phyloP scores from a whole-genome alignment of 2,888 invertebrate species.

The Balanococcus diminutus region DNA sequence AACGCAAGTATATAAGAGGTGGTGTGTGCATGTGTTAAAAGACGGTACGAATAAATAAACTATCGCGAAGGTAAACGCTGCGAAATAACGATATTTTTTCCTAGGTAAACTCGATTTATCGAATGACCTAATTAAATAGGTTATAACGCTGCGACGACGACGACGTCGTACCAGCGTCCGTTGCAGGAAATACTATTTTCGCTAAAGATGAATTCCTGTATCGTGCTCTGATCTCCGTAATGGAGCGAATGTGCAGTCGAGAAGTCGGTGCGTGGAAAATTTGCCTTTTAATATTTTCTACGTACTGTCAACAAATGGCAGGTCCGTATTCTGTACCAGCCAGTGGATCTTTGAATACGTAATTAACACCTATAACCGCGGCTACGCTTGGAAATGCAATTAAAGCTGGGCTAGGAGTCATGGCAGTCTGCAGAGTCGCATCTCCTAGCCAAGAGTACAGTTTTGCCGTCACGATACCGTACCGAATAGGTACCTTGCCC shows the following conservation, averaged over 20 bases:
- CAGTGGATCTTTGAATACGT: no score
- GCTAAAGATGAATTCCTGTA: neutral
- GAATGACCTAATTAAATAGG: slow-evolving; percentile 30
- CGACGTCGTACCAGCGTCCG: neutral
- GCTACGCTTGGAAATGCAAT: neutral
- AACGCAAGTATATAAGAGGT: neutral
- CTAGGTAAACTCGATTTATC: slow-evolving; percentile 26
- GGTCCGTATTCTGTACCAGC: no score
- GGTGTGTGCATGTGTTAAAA: neutral
- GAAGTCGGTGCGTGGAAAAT: no score
- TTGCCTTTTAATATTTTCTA: no score
- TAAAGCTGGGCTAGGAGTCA: neutral
- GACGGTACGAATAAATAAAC: neutral
- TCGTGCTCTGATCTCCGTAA: neutral
- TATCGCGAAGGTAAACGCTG: slow-evolving; percentile 8
- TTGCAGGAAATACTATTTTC: neutral
- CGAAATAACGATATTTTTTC: slow-evolving; percentile 12
- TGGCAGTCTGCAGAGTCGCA: neutral
- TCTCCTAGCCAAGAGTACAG: neutral
- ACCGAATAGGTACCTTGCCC: neutral
- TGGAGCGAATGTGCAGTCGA: neutral
- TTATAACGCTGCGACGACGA: neutral
- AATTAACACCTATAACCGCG: no score
- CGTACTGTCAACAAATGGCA: no score
- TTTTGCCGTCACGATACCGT: neutral